Base-by-base conservation (phyloP, 1,140 invertebrate species). In the Hestina assimilis region DNA sequence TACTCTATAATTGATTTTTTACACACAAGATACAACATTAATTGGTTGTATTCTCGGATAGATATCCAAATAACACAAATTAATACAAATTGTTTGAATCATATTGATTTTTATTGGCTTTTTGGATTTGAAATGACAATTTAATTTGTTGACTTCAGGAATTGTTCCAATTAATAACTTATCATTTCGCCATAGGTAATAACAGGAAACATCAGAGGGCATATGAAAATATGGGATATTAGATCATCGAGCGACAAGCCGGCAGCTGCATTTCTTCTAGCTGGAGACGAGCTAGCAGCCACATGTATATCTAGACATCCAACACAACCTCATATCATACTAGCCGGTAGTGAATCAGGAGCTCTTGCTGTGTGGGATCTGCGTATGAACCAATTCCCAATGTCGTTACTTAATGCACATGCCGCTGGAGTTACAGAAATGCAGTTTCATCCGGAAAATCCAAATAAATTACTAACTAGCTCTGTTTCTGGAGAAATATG, bases 361-460 rank as follows among this genome's bases (percentile, higher is more conserved):
- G 92, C 93, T 15, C 84, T 97, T 14, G 95, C 95, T n/a, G 92
- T 96, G 1, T 98, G 96, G 96, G 96, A 97, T 87, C 85, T 97
- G 53, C 88, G 96, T 20, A 92, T 96, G 59, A 93, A 95, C 21
- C 92, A 92, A 2, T 95, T 93, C 71, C 95, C 96, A 1, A 92
- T 95, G 29, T 95, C 94, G 1, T 89, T 96, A 54, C 84, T 97
- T 1, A 94, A 92, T 63, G 95, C 94, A 8, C 95, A 97, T 75
- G 87, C 91, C 0, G 93, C 92, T 48, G 85, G 94, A 24, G 92
- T 97, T 7, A 93, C 91, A 35, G 95, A 97, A 88, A 93, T 97
- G 54, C 91, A 93, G 29, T 97, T 97, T 68, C 95, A 97, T 83
- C 94, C 92, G 5, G 92, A 93, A 41, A 91, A 95, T 68, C 95